These are phyloP conservation scores for Pitta sordida DNA, from an alignment of 2,113 vertebrate species.

Conservation along the genomic window DNA sequence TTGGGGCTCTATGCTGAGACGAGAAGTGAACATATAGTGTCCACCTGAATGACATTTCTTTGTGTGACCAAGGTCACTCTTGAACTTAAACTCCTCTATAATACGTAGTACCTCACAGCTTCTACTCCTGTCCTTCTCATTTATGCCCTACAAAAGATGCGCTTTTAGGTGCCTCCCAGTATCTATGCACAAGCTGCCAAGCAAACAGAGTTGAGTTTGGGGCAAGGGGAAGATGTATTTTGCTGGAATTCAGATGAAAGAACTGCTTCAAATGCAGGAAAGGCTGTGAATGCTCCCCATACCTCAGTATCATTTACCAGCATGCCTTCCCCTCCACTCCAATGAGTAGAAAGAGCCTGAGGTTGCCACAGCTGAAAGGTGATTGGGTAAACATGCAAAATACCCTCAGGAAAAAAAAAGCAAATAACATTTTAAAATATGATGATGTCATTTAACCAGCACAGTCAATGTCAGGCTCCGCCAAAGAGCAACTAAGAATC, in stretches of 20 bases:
- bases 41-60: background rate
- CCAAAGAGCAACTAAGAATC: background rate
- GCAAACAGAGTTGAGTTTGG: background rate
- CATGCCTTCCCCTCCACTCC: background rate
- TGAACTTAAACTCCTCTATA: background rate
- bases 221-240: background rate
- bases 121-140: background rate
- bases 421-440: background rate
- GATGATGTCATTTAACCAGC: background rate
- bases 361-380: constrained; percentile 4
- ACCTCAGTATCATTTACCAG: background rate
- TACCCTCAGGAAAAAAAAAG: background rate
- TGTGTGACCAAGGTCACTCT: background rate
- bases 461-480: background rate
- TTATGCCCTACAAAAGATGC: background rate
- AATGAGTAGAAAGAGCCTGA: background rate
- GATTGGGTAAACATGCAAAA: background rate
- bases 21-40: background rate
- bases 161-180: background rate
- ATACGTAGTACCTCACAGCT: background rate
- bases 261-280: background rate
- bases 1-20: background rate
- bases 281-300: background rate
- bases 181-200: background rate
- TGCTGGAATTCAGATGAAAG: background rate